These are phyloP conservation scores for Lepilemur septentrionalis DNA, from an alignment of 2,797 vertebrate species.

Conservation along the genomic window DNA sequence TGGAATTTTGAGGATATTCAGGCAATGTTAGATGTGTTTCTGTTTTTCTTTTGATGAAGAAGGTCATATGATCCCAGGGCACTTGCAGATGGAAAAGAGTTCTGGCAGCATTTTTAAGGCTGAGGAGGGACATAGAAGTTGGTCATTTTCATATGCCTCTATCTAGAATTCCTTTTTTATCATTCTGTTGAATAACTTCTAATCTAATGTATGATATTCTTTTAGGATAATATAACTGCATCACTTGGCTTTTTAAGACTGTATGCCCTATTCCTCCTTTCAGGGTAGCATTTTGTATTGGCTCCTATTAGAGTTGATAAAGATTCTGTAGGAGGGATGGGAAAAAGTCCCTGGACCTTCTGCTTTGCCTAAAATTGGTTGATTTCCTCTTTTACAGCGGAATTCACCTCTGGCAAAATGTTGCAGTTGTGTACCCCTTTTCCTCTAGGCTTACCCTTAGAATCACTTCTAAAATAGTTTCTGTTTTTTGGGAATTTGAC, in stretches of 20 bases:
- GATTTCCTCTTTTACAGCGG: neutral
- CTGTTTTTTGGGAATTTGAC: neutral
- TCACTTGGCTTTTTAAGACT: neutral
- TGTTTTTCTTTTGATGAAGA: neutral
- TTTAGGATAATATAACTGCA: neutral
- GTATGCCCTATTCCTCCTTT: neutral
- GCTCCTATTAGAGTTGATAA: neutral
- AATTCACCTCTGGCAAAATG: neutral
- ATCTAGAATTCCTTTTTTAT: neutral
- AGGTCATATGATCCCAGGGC: neutral
- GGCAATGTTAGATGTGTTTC: neutral
- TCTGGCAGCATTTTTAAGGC: neutral
- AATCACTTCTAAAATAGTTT: constrained; percentile 23
- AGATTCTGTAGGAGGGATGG: neutral
- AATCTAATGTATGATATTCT: neutral
- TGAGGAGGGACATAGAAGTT: neutral
- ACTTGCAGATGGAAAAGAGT: neutral
- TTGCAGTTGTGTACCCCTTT: neutral
- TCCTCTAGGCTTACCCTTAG: neutral
- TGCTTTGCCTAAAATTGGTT: neutral
- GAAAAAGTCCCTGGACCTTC: neutral
- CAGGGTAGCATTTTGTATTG: neutral
- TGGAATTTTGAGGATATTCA: constrained; percentile 37
- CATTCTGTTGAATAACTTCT: neutral
- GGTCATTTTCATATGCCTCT: neutral